These are phyloP conservation scores for Garrulus glandarius DNA, from an alignment of 2,797 vertebrate species.

Conservation along the genomic window DNA sequence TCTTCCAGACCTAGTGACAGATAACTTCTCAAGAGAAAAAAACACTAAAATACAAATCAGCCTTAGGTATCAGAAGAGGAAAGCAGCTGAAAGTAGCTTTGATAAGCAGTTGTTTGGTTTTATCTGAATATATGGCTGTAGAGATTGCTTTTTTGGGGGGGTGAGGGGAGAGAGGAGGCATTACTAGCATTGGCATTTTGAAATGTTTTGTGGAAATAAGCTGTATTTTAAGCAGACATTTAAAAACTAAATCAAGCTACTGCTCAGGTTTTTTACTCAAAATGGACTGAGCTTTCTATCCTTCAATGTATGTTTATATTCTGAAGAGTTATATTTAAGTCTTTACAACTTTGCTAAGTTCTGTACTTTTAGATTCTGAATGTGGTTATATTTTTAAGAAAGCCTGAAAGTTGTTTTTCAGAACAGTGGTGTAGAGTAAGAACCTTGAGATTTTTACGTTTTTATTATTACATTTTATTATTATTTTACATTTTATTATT, in stretches of 20 bases:
- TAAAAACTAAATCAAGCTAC: not conserved
- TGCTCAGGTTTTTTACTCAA: not conserved
- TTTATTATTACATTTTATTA: not conserved
- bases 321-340: not conserved
- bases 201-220: not conserved
- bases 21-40: not conserved
- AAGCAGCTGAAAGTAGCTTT: not conserved
- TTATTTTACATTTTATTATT: not conserved
- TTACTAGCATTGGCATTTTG: not conserved
- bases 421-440: not conserved
- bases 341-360: not conserved
- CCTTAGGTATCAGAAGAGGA: not conserved
- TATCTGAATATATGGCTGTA: not conserved
- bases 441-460: not conserved
- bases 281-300: not conserved
- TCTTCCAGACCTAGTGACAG: not conserved
- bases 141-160: not conserved
- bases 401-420: not conserved
- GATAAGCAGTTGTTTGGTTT: not conserved
- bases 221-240: not conserved
- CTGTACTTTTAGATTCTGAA: not conserved
- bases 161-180: rapidly evolving
- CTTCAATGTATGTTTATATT: not conserved
- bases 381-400: not conserved
- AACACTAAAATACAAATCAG: not conserved